Evolutionary conservation across 2,113 vertebrate species (phyloP).

Genomic region (Glareola pratincola): DNA sequence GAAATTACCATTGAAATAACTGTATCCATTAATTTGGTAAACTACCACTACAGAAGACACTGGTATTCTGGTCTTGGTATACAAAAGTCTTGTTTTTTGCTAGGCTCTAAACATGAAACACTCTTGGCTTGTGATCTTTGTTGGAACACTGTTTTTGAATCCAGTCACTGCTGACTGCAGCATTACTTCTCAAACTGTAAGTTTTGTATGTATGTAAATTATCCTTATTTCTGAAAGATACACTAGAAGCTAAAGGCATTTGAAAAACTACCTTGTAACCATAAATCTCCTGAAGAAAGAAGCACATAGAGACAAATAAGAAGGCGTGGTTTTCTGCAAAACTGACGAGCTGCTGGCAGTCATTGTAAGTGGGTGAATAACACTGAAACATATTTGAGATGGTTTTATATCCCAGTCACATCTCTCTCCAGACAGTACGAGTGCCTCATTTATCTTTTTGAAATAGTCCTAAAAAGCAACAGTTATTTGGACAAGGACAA

Average conservation of each 20-base stretch:
- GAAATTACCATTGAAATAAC: neutral
- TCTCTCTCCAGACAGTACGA: neutral
- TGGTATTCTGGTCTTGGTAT: neutral
- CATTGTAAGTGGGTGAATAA: neutral
- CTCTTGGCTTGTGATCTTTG: slow-evolving; percentile 11
- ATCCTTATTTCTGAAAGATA: neutral
- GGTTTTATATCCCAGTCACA: neutral
- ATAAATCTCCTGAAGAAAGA: neutral
- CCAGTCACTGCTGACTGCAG: slow-evolving; percentile 16
- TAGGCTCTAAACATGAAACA: slow-evolving; percentile 69
- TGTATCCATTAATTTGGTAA: neutral
- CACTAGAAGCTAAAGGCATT: neutral
- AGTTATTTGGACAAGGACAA: neutral
- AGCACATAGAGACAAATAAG: neutral
- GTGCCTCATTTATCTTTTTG: neutral
- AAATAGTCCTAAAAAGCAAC: neutral
- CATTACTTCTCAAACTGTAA: slow-evolving; percentile 63
- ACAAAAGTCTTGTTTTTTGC: slow-evolving; percentile 8
- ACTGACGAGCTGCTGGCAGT: neutral
- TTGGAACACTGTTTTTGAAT: slow-evolving; percentile 41
- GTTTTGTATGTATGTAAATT: slow-evolving; percentile 17
- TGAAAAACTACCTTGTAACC: neutral
- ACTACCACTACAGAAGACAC: neutral
- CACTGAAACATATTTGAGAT: neutral
- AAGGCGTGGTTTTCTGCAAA: neutral